Base-by-base conservation (phyloP, 2,113 vertebrate genomes). In the Motacilla tschutschensis region DNA sequence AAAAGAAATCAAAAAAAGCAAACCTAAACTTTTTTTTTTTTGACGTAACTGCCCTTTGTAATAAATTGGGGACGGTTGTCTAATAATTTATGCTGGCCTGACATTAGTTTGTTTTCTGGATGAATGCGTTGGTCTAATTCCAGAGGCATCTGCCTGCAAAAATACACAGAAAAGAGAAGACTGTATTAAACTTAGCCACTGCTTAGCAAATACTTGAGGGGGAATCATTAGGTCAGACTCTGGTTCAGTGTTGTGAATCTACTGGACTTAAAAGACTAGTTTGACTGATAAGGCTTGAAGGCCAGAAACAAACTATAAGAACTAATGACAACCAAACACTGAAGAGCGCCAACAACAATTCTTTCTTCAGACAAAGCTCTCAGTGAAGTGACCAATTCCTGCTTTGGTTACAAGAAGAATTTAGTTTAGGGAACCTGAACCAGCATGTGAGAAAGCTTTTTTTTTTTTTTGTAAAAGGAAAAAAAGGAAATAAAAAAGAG, bases 111-210 rank as follows among this genome's bases (percentile, higher is more conserved):
- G 17, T 78, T 89, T 91, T 83, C 74, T 83, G 70, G 60, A 67
- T 79, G 79, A 83, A 12, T 64, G 25, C 63, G 20, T 53, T 89
- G 72, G 20, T 92, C 69, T 74, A 66, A 74, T 74, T 93, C 76
- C 82, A 89, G 72, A 87, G 46, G 26, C 46, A 83, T 80, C 64
- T 92, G 83, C 31, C 66, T 88, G 46, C 22, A 87, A 88, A 91
- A 89, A 75, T 64, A 63, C 9, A 53, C 69, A 71, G 62, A 47
- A 83, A 85, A 50, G 51, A 89, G 46, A 76, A 77, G 54, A 83
- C n/a, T 76, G 1, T 59, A 47, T 75, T 81, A 88, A 88, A 54
- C 44, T 69, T 62, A 79, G 46, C 46, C 63, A 54, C 47, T 25
- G 41, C 50, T 79, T 65, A 86, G 35, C 5, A 89, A 87, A 69